Evolutionary conservation across 2,113 vertebrate genomes (phyloP).

Genomic region (Perccottus glenii): DNA sequence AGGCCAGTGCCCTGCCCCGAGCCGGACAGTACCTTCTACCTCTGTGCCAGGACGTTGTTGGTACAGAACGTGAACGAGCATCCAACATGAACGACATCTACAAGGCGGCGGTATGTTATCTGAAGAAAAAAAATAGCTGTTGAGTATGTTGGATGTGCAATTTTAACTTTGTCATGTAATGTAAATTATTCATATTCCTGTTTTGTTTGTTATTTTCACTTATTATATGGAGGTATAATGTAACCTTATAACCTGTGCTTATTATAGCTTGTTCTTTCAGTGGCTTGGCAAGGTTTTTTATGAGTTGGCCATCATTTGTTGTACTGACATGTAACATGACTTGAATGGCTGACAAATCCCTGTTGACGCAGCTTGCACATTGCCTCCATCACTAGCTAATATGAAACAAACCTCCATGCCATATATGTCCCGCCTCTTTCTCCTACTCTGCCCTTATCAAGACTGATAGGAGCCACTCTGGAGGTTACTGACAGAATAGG

Average conservation of each 20-base stretch:
- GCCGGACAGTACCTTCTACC: constrained; percentile 60
- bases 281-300: background rate
- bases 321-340: constrained; percentile 28
- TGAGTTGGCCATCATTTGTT: constrained; percentile 5
- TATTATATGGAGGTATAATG: too few relatives aligned
- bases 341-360: constrained; percentile 44
- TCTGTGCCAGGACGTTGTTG: constrained; percentile 62
- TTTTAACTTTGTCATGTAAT: background rate
- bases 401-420: constrained; percentile 37
- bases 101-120: constrained; percentile 77
- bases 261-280: background rate
- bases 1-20: constrained; percentile 69
- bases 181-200: too few relatives aligned
- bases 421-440: constrained; percentile 52
- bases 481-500: constrained; percentile 50
- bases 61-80: constrained; percentile 61
- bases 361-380: constrained; percentile 29
- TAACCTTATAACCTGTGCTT: too few relatives aligned
- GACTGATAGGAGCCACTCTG: constrained; percentile 62
- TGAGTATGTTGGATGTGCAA: background rate
- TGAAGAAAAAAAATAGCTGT: background rate
- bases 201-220: too few relatives aligned
- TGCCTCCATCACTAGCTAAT: constrained; percentile 47
- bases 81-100: constrained; percentile 80
- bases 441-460: constrained; percentile 58